Percentiles rank a stretch among this genome's conserved stretches.
Evolutionary conservation across 2,888 invertebrate species (phyloP).

Genomic region (Dryocosmus kuriphilus): DNA sequence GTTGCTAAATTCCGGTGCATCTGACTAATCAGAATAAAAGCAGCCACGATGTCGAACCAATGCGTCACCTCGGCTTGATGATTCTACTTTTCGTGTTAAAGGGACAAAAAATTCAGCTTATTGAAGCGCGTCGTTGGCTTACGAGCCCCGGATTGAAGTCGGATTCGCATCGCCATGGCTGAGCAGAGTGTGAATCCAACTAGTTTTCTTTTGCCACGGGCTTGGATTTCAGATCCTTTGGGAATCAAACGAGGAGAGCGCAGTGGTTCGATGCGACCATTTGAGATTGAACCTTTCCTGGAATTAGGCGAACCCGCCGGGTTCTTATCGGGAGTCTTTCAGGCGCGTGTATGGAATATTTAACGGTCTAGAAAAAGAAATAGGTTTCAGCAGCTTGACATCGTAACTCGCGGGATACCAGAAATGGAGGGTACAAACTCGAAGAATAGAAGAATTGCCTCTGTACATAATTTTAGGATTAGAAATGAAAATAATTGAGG

Average conservation of each 20-base stretch:
- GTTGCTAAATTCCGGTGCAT: no score
- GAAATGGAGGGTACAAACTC: neutral
- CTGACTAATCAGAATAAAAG: no score
- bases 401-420: neutral
- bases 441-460: neutral
- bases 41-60: neutral
- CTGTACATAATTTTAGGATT: no score
- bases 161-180: constrained; percentile 44
- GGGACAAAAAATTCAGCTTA: constrained; percentile 49
- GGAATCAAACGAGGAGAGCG: constrained; percentile 57
- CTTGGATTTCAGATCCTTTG: constrained; percentile 68
- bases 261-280: constrained; percentile 59
- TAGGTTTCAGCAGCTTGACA: neutral
- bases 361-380: constrained; percentile 53
- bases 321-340: constrained; percentile 67
- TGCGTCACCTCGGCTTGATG: constrained; percentile 32
- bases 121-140: constrained; percentile 57
- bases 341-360: constrained; percentile 69
- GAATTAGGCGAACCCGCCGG: constrained; percentile 66
- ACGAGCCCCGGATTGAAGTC: constrained; percentile 43
- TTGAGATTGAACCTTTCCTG: constrained; percentile 71
- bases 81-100: constrained; percentile 45
- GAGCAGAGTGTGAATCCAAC: constrained; percentile 60
- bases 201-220: constrained; percentile 58
- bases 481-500: no score